Evolutionary conservation across 1,140 invertebrate genomes (phyloP), one percentile per base, ranked within the genome.

Genomic region (Lasioglossum albipes): DNA sequence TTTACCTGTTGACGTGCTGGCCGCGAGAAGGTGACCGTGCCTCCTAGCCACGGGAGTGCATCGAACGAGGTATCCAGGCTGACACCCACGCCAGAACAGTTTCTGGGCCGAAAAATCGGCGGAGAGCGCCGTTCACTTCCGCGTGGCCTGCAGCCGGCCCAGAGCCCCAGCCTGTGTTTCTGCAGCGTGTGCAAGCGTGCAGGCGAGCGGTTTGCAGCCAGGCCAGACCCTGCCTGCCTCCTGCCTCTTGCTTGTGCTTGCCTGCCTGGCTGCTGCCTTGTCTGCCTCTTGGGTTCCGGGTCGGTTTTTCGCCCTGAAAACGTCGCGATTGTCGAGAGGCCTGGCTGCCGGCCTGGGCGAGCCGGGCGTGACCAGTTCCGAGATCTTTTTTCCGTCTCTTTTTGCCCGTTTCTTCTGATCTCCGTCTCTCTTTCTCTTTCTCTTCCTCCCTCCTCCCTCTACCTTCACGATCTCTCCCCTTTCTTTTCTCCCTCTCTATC

Each of bases 61-160:
- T 88, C 80, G 88, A 89, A 88, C 81, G 84, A 89, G 86, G 86
- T 89, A 89, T 90, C 88, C 88, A 89, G 86, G 87, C 84, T 85
- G 87, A 89, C 89, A 88, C 89, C 89, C 84, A 89, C 89, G 87
- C 88, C 70, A 18, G 80, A 76, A 78, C 73, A 69, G 84, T 90
- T 90, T 90, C 89, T 90, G 89, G 89, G 89, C 88, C 89, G 89
- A 90, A 90, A 90, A 90, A 90, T 89, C 59, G 66, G 49, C 75
- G 72, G 84, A 87, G 87, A 85, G 82, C 82, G 72, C 87, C 89
- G 83, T 90, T 90, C 89, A 90, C 89, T 90, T 90, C 89, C 89
- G 89, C 82, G 88, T 90, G 85, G 84, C 87, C 85, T 88, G 83
- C 73, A 45, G 57, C 57, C 57, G 57, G 52, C 52, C 52, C 16